phyloP scores from a whole-genome alignment of 1,140 invertebrate species.

The Trichogramma pretiosum region DNA sequence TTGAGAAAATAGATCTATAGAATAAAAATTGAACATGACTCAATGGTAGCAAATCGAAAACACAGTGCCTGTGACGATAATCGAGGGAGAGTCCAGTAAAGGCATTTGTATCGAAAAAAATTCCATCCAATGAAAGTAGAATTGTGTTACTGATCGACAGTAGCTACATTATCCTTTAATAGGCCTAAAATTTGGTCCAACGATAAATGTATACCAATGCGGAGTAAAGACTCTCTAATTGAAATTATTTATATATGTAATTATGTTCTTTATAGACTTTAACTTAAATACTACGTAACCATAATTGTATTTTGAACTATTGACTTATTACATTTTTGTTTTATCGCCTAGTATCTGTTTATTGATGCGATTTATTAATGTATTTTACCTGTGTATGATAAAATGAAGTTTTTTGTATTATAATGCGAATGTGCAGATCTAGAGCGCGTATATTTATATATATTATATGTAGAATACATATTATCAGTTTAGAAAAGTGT shows the following conservation, averaged over 20 bases:
- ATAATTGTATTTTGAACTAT: conserved; percentile 17
- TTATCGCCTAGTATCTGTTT: conserved; percentile 11
- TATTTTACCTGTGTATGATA: conserved; percentile 18
- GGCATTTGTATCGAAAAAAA: conserved; percentile 8
- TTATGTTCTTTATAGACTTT: conserved; percentile 15
- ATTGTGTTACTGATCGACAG: background rate
- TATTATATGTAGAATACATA: too few species aligned
- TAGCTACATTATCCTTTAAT: conserved; percentile 7
- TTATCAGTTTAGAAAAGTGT: too few species aligned
- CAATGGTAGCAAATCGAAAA: background rate
- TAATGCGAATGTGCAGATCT: conserved; percentile 14
- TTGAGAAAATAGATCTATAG: background rate
- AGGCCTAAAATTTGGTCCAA: background rate
- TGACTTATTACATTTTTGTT: conserved; percentile 11
- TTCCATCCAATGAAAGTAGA: conserved; percentile 3
- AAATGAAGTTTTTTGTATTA: conserved; percentile 15
- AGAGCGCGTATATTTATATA: too few species aligned
- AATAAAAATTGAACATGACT: background rate
- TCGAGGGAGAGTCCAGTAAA: conserved; percentile 1
- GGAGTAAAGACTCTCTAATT: conserved; percentile 15
- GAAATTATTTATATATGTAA: conserved; percentile 15
- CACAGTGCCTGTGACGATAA: conserved; percentile 6
- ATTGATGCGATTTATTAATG: conserved; percentile 8
- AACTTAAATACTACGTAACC: conserved; percentile 13
- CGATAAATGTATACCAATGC: background rate